These are phyloP conservation scores for Drosophila mettleri DNA, from an alignment of 2,888 invertebrate genomes.

Conservation along the genomic window DNA sequence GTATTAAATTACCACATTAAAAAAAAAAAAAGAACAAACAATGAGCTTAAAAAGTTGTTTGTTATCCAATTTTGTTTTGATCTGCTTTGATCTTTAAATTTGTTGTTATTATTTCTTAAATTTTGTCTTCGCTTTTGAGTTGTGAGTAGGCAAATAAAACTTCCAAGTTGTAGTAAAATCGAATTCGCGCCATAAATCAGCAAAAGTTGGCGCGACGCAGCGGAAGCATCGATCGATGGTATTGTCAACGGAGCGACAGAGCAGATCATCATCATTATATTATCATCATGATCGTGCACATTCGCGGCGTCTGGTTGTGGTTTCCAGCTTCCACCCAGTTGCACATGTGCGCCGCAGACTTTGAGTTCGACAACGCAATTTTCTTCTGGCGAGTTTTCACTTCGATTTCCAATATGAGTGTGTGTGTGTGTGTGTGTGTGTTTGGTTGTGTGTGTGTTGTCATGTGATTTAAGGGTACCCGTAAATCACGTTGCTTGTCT, in stretches of 20 bases:
- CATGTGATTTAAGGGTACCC: slow-evolving; percentile 83
- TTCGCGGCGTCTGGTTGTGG: slow-evolving; percentile 33
- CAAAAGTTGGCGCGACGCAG: slow-evolving; percentile 15
- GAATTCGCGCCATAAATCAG: slow-evolving; percentile 67
- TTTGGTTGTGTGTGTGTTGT: slow-evolving; percentile 55
- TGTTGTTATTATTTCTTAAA: slow-evolving; percentile 7
- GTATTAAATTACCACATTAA: slow-evolving; percentile 61
- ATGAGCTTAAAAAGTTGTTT: slow-evolving; percentile 17
- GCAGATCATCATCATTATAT: slow-evolving; percentile 35
- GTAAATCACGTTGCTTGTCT: slow-evolving; percentile 85
- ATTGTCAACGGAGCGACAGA: slow-evolving; percentile 40
- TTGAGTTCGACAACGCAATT: slow-evolving; percentile 58
- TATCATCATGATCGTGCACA: slow-evolving; percentile 21
- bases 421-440: slow-evolving; percentile 24
- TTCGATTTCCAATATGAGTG: slow-evolving; percentile 69
- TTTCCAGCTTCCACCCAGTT: slow-evolving; percentile 26
- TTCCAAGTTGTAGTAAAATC: slow-evolving; percentile 31
- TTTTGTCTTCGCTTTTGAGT: slow-evolving; percentile 6
- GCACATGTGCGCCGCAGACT: slow-evolving; percentile 69
- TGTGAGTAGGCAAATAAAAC: slow-evolving; percentile 28
- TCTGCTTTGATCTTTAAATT: slow-evolving; percentile 64
- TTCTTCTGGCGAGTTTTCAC: slow-evolving; percentile 60
- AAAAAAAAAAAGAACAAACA: neutral
- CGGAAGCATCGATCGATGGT: slow-evolving; percentile 65
- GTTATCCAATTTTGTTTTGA: slow-evolving; percentile 31